Conservation (phyloP, 2,113 vertebrate genomes). For the Nycticebus coucang region DNA sequence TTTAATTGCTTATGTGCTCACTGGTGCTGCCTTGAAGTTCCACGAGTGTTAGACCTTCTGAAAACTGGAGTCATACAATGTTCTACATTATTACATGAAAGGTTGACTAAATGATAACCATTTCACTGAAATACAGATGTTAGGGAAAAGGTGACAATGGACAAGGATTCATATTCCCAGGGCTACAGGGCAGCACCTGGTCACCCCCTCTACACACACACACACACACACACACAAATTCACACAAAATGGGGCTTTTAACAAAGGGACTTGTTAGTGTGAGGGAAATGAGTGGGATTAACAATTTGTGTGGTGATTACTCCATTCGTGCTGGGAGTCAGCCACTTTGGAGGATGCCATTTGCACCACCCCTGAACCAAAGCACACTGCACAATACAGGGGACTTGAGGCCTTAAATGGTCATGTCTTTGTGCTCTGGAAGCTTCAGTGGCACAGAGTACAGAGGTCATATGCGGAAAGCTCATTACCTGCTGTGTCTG, state of each 20-base stretch:
- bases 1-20: slow-evolving; percentile 52
- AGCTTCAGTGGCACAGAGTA: not conserved
- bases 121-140: not conserved
- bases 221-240: not conserved
- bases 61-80: not conserved
- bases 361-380: not conserved
- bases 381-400: not conserved
- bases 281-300: not conserved
- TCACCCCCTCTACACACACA: not conserved
- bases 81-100: not conserved
- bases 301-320: not conserved
- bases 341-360: not conserved
- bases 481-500: not conserved
- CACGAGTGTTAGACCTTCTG: not conserved
- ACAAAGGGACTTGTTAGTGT: not conserved
- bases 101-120: not conserved
- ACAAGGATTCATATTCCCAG: not conserved
- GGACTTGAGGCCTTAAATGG: not conserved
- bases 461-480: not conserved
- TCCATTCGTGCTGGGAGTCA: not conserved
- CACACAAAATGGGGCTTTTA: not conserved
- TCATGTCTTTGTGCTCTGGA: slow-evolving; percentile 39
- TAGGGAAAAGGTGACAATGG: slow-evolving; percentile 11
- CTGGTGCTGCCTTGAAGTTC: slow-evolving; percentile 63
- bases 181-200: not conserved